Evolutionary conservation across 1,140 invertebrate species (phyloP), one percentile per base, ranked within the genome.

Genomic region (Drosophila nasuta): DNA sequence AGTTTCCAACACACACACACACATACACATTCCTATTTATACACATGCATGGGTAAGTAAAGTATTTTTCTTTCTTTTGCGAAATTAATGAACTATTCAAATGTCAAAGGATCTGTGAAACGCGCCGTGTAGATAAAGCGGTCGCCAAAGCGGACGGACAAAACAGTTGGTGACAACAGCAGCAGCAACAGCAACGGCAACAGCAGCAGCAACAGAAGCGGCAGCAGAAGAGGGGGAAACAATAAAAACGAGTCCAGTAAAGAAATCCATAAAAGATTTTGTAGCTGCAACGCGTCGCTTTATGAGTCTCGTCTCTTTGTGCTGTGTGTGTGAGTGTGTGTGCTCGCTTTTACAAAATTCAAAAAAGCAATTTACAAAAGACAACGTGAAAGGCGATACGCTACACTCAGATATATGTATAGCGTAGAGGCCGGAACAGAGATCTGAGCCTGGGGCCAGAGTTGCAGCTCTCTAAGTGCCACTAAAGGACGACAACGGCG

Each of bases 41-140:
- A 20, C 49, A 28, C 38, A 11, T 67, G 51, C 64, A n/a, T 57
- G 49, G 15, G 41, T 56, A 41, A 46, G 54, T 46, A 62, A 69
- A 77, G 82, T 82, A 78, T 88, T 71, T 88, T 79, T 75, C 38
- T 75, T 71, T 75, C 68, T 75, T 82, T 88, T 76, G 83, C 83
- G 80, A 88, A 89, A 88, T 88, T 88, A 88, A 88, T 88, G 83
- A 88, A 88, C 83, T 88, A 88, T 88, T 88, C 85, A 88, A 89
- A 88, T 88, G 85, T 88, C 83, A 88, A 89, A 88, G 83, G 81
- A 88, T 88, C 85, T 80, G 79, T 62, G 81, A 74, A 78, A 64
- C 45, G 33, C 54, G 56, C 28, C 30, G 59, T 65, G 68, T 60
- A 72, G 74, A 76, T 76, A 76, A 87, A 87, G 79, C 82, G 72